A percentile compares a stretch with the other conserved stretches of the same genome.
Evolutionary conservation across 1,140 invertebrate species (phyloP).

Genomic region (Trachymyrmex septentrionalis): DNA sequence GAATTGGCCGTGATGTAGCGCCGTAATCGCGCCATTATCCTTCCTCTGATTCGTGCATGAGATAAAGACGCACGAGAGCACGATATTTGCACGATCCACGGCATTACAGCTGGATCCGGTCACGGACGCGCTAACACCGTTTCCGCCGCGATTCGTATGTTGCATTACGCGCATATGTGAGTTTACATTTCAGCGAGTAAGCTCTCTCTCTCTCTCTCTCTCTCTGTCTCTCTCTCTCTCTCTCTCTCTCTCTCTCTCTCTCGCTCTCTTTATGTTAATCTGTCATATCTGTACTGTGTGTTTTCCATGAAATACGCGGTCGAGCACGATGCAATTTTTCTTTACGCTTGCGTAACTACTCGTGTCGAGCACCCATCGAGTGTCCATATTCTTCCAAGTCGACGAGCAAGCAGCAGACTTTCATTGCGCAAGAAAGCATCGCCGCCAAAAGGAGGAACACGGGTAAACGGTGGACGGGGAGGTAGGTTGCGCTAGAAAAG

Average conservation of each 20-base stretch:
- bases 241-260: neutral
- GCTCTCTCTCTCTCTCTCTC: neutral
- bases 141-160: neutral
- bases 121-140: neutral
- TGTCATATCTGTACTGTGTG: neutral
- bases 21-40: constrained; percentile 53
- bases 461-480: neutral
- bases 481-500: neutral
- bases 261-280: neutral
- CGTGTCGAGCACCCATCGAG: constrained; percentile 37
- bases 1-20: constrained; percentile 52
- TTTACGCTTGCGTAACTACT: constrained; percentile 20
- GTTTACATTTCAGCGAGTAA: constrained; percentile 23
- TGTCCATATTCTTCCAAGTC: constrained; percentile 27
- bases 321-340: constrained; percentile 14
- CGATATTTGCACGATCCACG: constrained; percentile 29
- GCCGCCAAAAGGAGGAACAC: neutral
- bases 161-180: constrained; percentile 1
- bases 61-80: constrained; percentile 23
- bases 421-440: constrained; percentile 50
- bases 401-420: constrained; percentile 31
- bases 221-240: neutral
- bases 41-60: constrained; percentile 21
- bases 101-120: neutral
- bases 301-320: neutral